phyloP scores from a whole-genome alignment of 2,888 invertebrate species.

The Acrocyrtus sp. region DNA sequence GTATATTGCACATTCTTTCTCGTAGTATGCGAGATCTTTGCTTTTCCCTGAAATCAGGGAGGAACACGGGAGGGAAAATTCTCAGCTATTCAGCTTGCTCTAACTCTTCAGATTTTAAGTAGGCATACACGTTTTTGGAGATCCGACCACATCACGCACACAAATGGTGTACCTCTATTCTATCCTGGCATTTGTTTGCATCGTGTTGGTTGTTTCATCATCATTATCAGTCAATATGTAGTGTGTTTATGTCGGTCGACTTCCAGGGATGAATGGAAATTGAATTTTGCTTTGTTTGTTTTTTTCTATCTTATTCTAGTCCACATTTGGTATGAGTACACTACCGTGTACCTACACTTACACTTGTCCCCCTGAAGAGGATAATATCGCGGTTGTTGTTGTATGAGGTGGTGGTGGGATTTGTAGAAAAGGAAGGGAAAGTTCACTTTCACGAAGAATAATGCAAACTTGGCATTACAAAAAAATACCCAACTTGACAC shows the following conservation, averaged over 20 bases:
- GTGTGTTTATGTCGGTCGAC: conserved; percentile 32
- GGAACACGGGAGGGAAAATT: neutral
- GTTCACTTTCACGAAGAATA: conserved; percentile 15
- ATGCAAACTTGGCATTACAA: conserved; percentile 35
- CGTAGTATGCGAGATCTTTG: conserved; percentile 20
- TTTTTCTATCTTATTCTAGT: neutral
- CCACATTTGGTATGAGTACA: neutral
- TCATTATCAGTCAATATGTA: conserved; percentile 51
- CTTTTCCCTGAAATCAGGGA: neutral
- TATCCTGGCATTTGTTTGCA: conserved; percentile 41
- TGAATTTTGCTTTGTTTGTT: conserved; percentile 35
- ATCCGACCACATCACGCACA: conserved; percentile 48
- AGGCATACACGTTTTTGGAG: neutral
- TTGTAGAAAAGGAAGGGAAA: conserved; percentile 11
- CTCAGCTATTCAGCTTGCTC: neutral
- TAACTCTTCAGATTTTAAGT: neutral
- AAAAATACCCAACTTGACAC: conserved; percentile 30
- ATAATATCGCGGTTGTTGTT: neutral
- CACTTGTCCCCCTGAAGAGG: neutral
- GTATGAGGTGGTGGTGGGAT: neutral
- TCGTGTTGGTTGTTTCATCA: conserved; percentile 50
- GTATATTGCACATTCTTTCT: conserved; percentile 24
- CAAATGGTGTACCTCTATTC: conserved; percentile 9
- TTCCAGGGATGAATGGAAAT: conserved; percentile 40
- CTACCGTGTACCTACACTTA: neutral